Base-by-base conservation (phyloP, 1,140 invertebrate species). In the Lineus longissimus region DNA sequence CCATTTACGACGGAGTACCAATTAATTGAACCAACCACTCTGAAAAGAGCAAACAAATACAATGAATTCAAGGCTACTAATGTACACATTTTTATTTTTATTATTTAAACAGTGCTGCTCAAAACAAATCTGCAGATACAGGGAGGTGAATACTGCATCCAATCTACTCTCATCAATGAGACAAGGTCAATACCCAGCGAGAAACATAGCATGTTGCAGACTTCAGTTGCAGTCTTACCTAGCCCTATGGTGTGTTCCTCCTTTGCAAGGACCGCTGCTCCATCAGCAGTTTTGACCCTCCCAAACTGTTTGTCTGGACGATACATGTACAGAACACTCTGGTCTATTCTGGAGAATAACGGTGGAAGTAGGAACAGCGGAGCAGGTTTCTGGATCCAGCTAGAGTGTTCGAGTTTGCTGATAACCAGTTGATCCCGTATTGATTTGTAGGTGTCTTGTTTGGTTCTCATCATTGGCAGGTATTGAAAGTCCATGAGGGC, bases 401-500 rank as follows among this genome's bases (percentile, higher is more conserved):
- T 67, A 0, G 68, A 33, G 36, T 72, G 60, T 7, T 70, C 67
- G 13, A 78, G 55, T 22, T 59, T 67, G 33, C 62, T 70, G 36
- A 70, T 71, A 55, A 58, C 65, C 60, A 70, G 63, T 33, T 77
- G 66, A 31, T 91, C 89, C 67, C 90, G 78, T 45, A 94, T 82
- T 45, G 86, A 81, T 25, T 90, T 84, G 68, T 90, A 86, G 72
- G 85, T 88, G 63, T 86, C 82, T 43, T 82, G 69, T 67, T 79
- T 71, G 61, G 76, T 76, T 60, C 79, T 74, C 47, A 81, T 75
- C 67, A 93, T 84, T 25, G 94, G 92, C 47, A 96, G 78, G 80
- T 89, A 96, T 82, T 96, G 94, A 80, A 93, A 96, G 81, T 97
- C 94, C 80, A 87, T 90, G 63, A 95, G 81, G 73, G 85, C 92